Evolutionary conservation across 2,113 vertebrate genomes (phyloP), one percentile per base, ranked within the genome.

Genomic region (Morone chrysops): DNA sequence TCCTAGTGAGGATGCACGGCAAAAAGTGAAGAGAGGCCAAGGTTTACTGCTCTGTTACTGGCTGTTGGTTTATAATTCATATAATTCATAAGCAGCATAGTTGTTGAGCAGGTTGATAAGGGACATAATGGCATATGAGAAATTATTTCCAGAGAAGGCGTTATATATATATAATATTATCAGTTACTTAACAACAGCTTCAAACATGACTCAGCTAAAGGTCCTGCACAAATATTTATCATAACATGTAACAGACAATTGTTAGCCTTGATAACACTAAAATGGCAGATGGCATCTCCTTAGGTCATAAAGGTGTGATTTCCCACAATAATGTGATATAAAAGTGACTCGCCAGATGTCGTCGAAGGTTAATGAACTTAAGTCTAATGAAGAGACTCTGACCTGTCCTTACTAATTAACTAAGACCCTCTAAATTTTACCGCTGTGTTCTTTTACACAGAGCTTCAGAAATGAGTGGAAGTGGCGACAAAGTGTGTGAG

Each of bases 381-480:
- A 86, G 74, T 88, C 31, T 82, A 77, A 85, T 82, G 70, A 86
- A 80, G 80, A 91, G 65, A 78, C 66, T 75, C 61, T 80, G 82
- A 82, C 73, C 87, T 80, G 80, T 85, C 79, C 69, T 82, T 54
- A 62, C 80, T 89, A 88, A 92, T 93, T 89, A 89, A 85, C 66
- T 66, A 83, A 76, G 68, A 91, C 85, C 61, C 53, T 86, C 47
- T 75, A 80, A 86, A 78, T 82, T 89, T 70, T 76, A 36, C 47
- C 6, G 17, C 38, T 25, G 31, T 17, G 8, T 10, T 31, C 53
- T 75, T 67, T 41, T 20, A 81, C 53, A 48, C 71, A 50, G 51
- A 51, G 75, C 60, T 71, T 88, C 71, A 90, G 78, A 90, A 82
- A 63, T 31, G 25, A 74, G 82, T 56, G 22, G 80, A 59, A 78